Base-by-base conservation (phyloP, 1,140 invertebrate genomes). In the Maniola jurtina region DNA sequence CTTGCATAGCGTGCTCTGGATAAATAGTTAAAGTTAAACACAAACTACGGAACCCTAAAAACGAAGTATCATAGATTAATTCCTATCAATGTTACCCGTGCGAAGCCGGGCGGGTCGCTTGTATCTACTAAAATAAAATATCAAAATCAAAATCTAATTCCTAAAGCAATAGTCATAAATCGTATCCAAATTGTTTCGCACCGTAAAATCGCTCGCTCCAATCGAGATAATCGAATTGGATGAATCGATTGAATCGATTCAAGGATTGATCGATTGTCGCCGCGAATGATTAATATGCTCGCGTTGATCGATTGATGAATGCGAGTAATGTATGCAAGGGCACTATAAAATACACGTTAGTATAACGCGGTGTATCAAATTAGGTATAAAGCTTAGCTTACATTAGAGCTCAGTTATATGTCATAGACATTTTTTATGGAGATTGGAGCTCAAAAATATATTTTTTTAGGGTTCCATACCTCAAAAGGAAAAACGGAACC, bases 191-290 rank as follows among this genome's bases (percentile, higher is more conserved):
- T 79, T 79, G 81, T 84, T 80, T 84, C 74, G 79, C 81, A 64
- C 77, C 80, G 77, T 75, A 77, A 58, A 64, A 48, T 50, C 33
- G 56, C 6, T 34, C 47, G 47, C 34, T 62, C 55, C 13, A 52
- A 63, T 82, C 76, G 75, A 79, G 76, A 79, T 81, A 77, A 86
- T 84, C 82, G 84, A 82, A 78, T 76, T 66, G 73, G 74, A 79
- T 77, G 77, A 76, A 74, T 77, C 76, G 75, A 75, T 72, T 76
- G 76, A 77, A 72, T 79, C 82, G 80, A 83, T 81, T 68, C 61
- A 57, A 72, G 66, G 77, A 77, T 81, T 86, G 82, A 86, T 86
- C 79, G 75, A 86, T 86, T 72, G 75, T 72, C 68, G 67, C 72
- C 73, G 59, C 72, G 61, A 68, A 73, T 86, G 84, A 86, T 86